These are phyloP conservation scores for Syrista parreyssii DNA, from an alignment of 2,888 invertebrate genomes.

Conservation along the genomic window DNA sequence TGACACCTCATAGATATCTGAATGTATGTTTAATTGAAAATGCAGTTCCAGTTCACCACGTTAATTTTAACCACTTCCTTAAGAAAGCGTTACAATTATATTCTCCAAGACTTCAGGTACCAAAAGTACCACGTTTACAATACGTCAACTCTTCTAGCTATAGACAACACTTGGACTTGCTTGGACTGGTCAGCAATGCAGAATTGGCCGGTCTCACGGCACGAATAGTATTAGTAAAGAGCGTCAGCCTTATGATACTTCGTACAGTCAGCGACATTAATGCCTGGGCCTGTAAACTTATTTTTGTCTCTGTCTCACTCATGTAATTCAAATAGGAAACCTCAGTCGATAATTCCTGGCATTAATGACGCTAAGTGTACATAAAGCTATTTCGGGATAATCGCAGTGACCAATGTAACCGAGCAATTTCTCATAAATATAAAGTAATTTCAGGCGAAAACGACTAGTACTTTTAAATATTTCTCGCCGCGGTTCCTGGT, in stretches of 20 bases:
- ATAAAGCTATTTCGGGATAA: too few species aligned
- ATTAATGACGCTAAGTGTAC: too few species aligned
- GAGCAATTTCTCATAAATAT: too few species aligned
- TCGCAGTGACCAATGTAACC: too few species aligned
- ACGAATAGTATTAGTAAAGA: background rate
- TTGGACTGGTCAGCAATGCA: background rate
- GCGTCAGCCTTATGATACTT: background rate
- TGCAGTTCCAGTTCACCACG: background rate
- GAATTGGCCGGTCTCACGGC: background rate
- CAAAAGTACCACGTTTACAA: background rate
- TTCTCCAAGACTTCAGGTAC: background rate
- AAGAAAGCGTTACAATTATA: background rate
- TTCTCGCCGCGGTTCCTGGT: too few species aligned
- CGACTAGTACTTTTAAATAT: too few species aligned
- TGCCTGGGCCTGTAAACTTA: too few species aligned
- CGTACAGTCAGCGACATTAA: too few species aligned
- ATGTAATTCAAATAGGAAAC: too few species aligned
- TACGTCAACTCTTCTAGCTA: background rate
- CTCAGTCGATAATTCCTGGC: too few species aligned
- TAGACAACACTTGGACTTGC: background rate
- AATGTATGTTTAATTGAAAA: background rate
- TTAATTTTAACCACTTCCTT: background rate
- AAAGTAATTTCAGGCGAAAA: too few species aligned
- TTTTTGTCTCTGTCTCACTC: too few species aligned
- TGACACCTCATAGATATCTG: background rate